Conservation (phyloP, 2,797 vertebrate species). For the Macropus fuliginosus region DNA sequence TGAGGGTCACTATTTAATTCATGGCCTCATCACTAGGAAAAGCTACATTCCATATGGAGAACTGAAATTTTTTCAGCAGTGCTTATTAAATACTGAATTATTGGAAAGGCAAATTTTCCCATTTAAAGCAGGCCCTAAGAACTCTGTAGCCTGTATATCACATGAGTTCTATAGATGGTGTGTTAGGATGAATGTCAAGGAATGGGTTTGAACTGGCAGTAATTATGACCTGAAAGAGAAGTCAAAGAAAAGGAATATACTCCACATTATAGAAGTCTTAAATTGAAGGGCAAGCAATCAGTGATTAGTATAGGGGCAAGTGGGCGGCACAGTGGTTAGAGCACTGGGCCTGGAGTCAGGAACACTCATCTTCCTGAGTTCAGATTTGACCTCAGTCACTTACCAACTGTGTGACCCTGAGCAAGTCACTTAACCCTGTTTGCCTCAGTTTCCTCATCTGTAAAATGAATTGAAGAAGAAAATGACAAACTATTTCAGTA, state of each 20-base stretch:
- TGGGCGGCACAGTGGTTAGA: no score
- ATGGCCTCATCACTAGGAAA: neutral
- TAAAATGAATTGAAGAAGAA: neutral
- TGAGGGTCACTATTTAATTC: neutral
- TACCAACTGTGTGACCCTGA: neutral
- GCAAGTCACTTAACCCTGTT: neutral
- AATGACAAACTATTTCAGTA: neutral
- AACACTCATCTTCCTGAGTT: neutral
- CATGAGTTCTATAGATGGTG: neutral
- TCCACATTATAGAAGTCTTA: neutral
- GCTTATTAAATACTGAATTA: neutral
- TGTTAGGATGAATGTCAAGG: neutral
- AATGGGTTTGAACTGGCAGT: neutral
- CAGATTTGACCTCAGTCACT: neutral
- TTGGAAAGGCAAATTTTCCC: neutral
- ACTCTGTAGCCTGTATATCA: neutral
- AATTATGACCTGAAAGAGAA: neutral
- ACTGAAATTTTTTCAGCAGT: neutral
- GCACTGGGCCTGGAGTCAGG: neutral
- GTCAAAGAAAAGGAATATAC: neutral
- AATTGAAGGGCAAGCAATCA: neutral
- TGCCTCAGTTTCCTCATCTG: neutral
- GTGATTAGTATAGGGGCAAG: neutral
- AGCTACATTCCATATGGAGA: neutral
- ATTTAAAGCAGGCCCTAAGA: neutral